A percentile compares a stretch with the other conserved stretches of the same genome.
Conservation (phyloP, 2,113 vertebrate genomes). For the Hiodon alosoides region DNA sequence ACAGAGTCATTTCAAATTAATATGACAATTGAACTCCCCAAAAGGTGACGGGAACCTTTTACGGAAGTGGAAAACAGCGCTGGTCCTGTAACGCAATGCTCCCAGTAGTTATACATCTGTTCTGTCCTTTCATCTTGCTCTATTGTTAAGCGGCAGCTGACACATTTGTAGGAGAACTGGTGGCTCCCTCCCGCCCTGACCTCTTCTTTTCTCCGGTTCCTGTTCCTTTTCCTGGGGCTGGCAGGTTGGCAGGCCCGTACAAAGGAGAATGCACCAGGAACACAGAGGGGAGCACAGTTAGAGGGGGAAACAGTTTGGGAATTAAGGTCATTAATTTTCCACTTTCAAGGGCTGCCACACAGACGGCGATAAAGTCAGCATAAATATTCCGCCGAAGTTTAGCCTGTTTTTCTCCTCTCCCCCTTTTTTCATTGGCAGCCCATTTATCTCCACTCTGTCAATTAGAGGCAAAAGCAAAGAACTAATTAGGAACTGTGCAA, state of each 20-base stretch:
- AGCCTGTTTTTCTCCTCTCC: constrained; percentile 92
- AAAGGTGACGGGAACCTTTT: constrained; percentile 58
- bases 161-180: constrained; percentile 89
- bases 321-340: constrained; percentile 99
- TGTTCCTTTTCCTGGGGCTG: constrained; percentile 77
- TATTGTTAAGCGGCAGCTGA: constrained; percentile 95
- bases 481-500: constrained; percentile 99
- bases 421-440: constrained; percentile 88
- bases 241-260: constrained; percentile 86
- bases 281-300: constrained; percentile 84
- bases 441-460: constrained; percentile 99
- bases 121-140: constrained; percentile 90
- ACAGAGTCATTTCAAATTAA: constrained; percentile 52
- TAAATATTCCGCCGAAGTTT: constrained; percentile 99
- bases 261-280: constrained; percentile 82
- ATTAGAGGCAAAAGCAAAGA: constrained; percentile 99
- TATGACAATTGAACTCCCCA: constrained; percentile 61
- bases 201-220: constrained; percentile 71
- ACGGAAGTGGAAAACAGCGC: constrained; percentile 64
- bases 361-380: constrained; percentile 99
- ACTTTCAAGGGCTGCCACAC: constrained; percentile 99
- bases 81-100: constrained; percentile 89
- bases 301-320: constrained; percentile 98
- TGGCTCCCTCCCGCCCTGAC: constrained; percentile 74
- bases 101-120: constrained; percentile 92